Conservation (phyloP, 2,888 invertebrate species). For the Tethea ocularis region DNA sequence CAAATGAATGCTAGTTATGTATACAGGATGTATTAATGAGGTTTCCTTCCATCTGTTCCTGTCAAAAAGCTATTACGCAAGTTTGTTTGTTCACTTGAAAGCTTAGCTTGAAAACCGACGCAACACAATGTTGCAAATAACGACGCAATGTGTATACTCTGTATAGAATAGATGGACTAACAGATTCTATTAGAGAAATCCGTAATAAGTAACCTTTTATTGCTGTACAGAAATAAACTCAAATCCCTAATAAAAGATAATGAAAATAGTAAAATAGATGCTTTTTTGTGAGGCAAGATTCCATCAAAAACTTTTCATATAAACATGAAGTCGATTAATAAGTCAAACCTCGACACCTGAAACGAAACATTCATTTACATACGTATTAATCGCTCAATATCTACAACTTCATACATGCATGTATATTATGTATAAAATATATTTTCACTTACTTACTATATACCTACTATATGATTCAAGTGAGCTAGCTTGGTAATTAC, state of each 20-base stretch:
- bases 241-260: neutral
- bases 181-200: neutral
- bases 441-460: too few relatives aligned
- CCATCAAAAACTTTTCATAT: neutral
- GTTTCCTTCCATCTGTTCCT: conserved; percentile 3
- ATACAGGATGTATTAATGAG: neutral
- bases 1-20: neutral
- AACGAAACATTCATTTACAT: too few relatives aligned
- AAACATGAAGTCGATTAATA: too few relatives aligned
- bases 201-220: neutral
- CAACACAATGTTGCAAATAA: conserved; percentile 12
- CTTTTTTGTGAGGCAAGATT: too few relatives aligned
- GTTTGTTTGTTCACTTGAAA: conserved; percentile 12
- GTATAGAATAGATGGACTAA: neutral
- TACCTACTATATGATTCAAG: too few relatives aligned
- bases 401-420: too few relatives aligned
- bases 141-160: conserved; percentile 1
- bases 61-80: conserved; percentile 16
- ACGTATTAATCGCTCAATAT: too few relatives aligned
- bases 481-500: too few relatives aligned
- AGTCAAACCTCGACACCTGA: too few relatives aligned
- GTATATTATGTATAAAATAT: too few relatives aligned
- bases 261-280: neutral
- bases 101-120: neutral
- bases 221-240: neutral